Base-by-base conservation (phyloP, 2,888 invertebrate genomes). In the Osmoderma eremita region DNA sequence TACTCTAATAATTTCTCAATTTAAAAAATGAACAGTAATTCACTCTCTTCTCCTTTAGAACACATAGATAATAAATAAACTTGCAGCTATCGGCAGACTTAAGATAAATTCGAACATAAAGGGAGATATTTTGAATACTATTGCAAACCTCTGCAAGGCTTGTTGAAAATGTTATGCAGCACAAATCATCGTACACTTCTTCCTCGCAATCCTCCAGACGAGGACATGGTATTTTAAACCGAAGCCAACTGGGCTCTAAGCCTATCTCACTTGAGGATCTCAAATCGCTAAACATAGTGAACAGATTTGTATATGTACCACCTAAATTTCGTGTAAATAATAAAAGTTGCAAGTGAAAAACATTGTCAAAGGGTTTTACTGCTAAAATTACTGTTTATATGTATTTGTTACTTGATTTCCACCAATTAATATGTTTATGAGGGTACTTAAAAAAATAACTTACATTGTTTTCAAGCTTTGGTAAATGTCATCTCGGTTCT, bases 151-250 rank as follows among this genome's bases (percentile, higher is more conserved):
- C 90, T 73, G 89, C 87, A 80, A 85, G 83, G 70, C 75, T 75
- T 75, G 90, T 87, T 73, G 90, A 86, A 83, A 93, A 91, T 79
- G 92, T 92, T 79, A 93, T 91, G 83, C 92, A 94, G 86, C 93
- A 93, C 75, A 94, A 88, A 83, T 94, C 93, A 83, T 93, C 94
- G 82, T 94, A 94, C 78, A 93, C 90, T 83, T 92, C 92, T 81
- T 93, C 92, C 76, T 92, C 92, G 73, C 88, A 83, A 76, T 88
- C 88, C 79, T 88, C 88, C 53, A 85, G 84, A 76, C 83, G 86
- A 70, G 88, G 88, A 75, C 83, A 82, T 58, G 83, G 83, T 75
- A 89, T 89, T 70, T 88, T 88, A 83, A 89, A 89, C 81, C 88
- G 87, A 74, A 88, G 85, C 89, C 89, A 89, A 67, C 86, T 86